These are phyloP conservation scores for Amphilophus citrinellus DNA, from an alignment of 2,113 vertebrate species.

Conservation along the genomic window DNA sequence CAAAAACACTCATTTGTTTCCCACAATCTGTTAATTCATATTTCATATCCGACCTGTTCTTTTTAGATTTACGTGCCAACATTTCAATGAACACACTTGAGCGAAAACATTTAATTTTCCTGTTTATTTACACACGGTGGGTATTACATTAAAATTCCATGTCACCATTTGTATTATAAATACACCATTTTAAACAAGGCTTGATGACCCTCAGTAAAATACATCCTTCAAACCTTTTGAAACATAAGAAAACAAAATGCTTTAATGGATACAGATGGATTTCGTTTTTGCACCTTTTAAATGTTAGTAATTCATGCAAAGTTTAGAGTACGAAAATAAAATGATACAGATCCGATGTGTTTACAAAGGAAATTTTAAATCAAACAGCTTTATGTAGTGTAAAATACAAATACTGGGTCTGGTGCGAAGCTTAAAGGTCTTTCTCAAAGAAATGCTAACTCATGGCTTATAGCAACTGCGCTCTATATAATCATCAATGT, in stretches of 20 bases:
- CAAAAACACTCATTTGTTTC: no score
- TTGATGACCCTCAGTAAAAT: slow-evolving; percentile 69
- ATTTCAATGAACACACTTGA: background rate
- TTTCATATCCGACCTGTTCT: no score
- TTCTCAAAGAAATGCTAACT: slow-evolving; percentile 57
- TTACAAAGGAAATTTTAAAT: slow-evolving; percentile 64
- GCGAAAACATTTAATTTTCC: slow-evolving; percentile 43
- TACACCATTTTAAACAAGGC: slow-evolving; percentile 73
- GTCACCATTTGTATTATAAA: slow-evolving; percentile 75
- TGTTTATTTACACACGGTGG: slow-evolving; percentile 78
- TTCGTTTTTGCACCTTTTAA: slow-evolving; percentile 64
- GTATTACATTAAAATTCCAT: slow-evolving; percentile 72
- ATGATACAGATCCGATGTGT: slow-evolving; percentile 62
- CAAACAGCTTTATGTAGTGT: slow-evolving; percentile 39
- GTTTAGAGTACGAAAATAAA: slow-evolving; percentile 74
- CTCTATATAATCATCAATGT: slow-evolving; percentile 41
- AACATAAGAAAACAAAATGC: slow-evolving; percentile 64
- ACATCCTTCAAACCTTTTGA: slow-evolving; percentile 76
- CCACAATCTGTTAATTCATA: no score
- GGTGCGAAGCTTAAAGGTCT: slow-evolving; percentile 68
- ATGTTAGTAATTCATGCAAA: slow-evolving; percentile 80
- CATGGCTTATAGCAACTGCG: slow-evolving; percentile 62
- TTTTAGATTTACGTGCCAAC: background rate
- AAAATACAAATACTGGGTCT: slow-evolving; percentile 68
- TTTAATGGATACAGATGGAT: slow-evolving; percentile 55